Evolutionary conservation across 1,140 invertebrate genomes (phyloP).

Genomic region (Bombyx mandarina): DNA sequence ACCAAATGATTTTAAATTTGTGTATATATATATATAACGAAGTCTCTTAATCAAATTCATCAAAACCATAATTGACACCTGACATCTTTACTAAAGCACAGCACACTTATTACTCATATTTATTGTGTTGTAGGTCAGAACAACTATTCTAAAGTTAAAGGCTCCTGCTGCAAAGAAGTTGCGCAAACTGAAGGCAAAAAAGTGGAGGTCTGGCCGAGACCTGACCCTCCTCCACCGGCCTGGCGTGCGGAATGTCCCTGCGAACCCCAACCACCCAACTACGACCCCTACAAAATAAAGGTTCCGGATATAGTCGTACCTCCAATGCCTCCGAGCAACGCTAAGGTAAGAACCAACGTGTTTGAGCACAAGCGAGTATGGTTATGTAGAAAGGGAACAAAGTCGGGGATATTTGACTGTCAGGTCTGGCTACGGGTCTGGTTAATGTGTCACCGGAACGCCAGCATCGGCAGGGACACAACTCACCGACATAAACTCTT

Average conservation of each 20-base stretch:
- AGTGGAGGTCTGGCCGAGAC: constrained; percentile 46
- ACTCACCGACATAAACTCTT: too few species aligned
- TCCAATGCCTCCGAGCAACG: constrained; percentile 41
- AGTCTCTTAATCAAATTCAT: neutral
- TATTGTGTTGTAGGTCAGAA: constrained; percentile 18
- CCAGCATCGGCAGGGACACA: too few species aligned
- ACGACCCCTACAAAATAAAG: constrained; percentile 57
- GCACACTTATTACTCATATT: too few species aligned
- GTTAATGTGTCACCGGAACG: too few species aligned
- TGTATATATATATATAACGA: neutral
- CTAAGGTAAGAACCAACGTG: constrained; percentile 32
- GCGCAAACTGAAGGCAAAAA: constrained; percentile 34
- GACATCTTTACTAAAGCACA: too few species aligned
- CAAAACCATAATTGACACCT: too few species aligned
- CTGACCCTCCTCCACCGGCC: constrained; percentile 20
- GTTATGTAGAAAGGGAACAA: too few species aligned
- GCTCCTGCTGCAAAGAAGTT: constrained; percentile 31
- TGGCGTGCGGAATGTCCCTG: constrained; percentile 36
- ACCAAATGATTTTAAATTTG: too few species aligned
- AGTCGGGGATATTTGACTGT: too few species aligned
- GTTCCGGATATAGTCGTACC: constrained; percentile 46
- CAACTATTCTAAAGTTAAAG: constrained; percentile 33
- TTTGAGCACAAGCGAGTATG: too few species aligned
- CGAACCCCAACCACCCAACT: constrained; percentile 41
- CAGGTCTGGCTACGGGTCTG: too few species aligned